Evolutionary conservation across 1,140 invertebrate species (phyloP).

Genomic region (Globodera ellingtonae): DNA sequence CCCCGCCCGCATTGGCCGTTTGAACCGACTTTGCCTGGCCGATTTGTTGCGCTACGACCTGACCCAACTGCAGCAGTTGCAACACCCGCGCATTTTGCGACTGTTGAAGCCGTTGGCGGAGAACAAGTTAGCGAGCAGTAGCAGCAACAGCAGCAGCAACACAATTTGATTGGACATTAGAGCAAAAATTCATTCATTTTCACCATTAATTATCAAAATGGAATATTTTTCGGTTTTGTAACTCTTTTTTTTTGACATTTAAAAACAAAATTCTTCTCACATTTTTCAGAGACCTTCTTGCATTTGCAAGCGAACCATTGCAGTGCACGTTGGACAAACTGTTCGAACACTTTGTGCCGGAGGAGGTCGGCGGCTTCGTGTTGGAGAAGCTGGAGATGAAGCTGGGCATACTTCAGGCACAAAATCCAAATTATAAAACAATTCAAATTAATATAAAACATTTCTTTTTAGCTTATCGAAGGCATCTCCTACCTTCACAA

Average conservation of each 20-base stretch:
- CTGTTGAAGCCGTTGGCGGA: slow-evolving; percentile 66
- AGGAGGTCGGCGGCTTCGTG: not conserved
- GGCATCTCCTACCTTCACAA: slow-evolving; percentile 67
- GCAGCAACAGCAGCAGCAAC: not conserved
- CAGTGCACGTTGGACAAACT: slow-evolving; percentile 42
- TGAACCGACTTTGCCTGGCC: slow-evolving; percentile 65
- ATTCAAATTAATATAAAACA: not conserved
- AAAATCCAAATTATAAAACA: not conserved
- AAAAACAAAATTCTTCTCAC: not conserved
- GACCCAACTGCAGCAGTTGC: slow-evolving; percentile 61
- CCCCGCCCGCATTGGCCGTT: slow-evolving; percentile 44
- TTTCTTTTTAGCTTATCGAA: slow-evolving; percentile 64
- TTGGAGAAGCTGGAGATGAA: slow-evolving; percentile 53
- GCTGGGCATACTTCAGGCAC: slow-evolving; percentile 47
- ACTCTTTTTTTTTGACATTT: too few relatives aligned
- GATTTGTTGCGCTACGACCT: slow-evolving; percentile 65
- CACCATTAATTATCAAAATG: too few relatives aligned
- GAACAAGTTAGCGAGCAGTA: slow-evolving; percentile 65
- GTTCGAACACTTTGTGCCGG: not conserved
- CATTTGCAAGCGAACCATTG: slow-evolving; percentile 47
- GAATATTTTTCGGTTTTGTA: too few relatives aligned
- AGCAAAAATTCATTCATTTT: too few relatives aligned
- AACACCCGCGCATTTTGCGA: slow-evolving; percentile 66
- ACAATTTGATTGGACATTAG: too few relatives aligned
- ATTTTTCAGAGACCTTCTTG: slow-evolving; percentile 40